Conservation (phyloP, 2,113 vertebrate species). For the Coturnix japonica region DNA sequence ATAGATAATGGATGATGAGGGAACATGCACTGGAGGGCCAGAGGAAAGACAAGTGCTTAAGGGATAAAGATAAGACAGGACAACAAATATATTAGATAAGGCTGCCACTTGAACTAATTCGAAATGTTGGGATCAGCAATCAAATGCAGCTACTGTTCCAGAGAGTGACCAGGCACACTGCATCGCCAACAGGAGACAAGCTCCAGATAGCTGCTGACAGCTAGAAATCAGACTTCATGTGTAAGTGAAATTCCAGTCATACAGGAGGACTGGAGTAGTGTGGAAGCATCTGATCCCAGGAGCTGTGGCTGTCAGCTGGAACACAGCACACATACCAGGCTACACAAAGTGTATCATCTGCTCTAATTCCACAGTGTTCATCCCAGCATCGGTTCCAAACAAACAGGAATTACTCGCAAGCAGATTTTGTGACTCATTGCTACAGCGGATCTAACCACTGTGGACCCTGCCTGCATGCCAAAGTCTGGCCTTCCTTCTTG, state of each 20-base stretch:
- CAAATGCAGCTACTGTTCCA: neutral
- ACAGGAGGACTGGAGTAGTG: neutral
- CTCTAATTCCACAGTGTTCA: neutral
- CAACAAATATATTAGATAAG: neutral
- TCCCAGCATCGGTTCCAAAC: neutral
- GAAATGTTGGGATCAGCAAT: neutral
- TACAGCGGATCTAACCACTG: neutral
- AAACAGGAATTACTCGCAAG: neutral
- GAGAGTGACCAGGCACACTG: neutral
- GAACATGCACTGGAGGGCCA: neutral
- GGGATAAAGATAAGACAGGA: neutral
- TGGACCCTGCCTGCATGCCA: neutral
- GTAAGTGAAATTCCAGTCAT: neutral
- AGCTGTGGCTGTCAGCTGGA: neutral
- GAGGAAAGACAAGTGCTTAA: neutral
- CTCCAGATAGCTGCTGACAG: neutral
- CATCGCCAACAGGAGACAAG: neutral
- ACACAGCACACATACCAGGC: neutral
- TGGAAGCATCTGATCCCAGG: neutral
- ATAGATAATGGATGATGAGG: neutral
- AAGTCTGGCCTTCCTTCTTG: neutral
- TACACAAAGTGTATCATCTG: neutral
- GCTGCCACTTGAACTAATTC: neutral
- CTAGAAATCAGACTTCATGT: neutral
- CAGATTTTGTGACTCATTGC: slow-evolving; percentile 32